Evolutionary conservation across 2,797 vertebrate genomes (phyloP), one percentile per base, ranked within the genome.

Genomic region (Lacerta viridis): DNA sequence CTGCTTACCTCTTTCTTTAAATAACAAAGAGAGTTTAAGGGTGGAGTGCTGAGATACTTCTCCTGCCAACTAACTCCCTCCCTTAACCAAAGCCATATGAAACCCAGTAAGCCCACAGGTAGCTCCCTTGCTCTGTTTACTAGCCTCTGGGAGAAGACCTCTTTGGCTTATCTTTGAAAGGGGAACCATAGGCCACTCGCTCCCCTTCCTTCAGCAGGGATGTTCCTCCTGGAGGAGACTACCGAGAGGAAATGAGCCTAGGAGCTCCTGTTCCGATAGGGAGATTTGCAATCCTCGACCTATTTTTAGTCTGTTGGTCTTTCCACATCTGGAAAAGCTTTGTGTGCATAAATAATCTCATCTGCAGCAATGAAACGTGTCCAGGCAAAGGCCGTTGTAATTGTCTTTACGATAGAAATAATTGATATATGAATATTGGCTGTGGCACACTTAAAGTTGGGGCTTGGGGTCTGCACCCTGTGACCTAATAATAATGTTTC

Each of bases 291-390:
- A 71, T 23, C 25, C 64, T 64, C 82, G 68, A n/a, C 83, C 59
- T 84, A 72, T 88, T 84, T 88, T 84, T 71, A 85, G 76, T 72
- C 66, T 89, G 68, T 66, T 79, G 76, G 64, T 80, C 39, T 80
- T 46, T 74, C 72, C n/a, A 74, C 80, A 84, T 78, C 64, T 88
- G 81, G 81, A 88, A 84, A 68, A 78, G 81, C 71, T 87, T 87
- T 82, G 39, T 23, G 25, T 59, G 29, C 81, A 85, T 80, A 89
- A 89, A 89, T 89, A 89, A 85, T 72, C 76, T 89, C 83, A 85
- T 85, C 87, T 85, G 77, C 77, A 10, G 5, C 36, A 74, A 71
- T 74, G 87, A 85, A 89, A 89, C n/a, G 20, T 89, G 68, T 84
- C 43, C 74, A 84, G 43, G 43, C 80, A 78, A 78, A 88, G 39